Conservation (phyloP, 35 echinoderm and acorn worm species). For the Nesometra sesokonis region DNA sequence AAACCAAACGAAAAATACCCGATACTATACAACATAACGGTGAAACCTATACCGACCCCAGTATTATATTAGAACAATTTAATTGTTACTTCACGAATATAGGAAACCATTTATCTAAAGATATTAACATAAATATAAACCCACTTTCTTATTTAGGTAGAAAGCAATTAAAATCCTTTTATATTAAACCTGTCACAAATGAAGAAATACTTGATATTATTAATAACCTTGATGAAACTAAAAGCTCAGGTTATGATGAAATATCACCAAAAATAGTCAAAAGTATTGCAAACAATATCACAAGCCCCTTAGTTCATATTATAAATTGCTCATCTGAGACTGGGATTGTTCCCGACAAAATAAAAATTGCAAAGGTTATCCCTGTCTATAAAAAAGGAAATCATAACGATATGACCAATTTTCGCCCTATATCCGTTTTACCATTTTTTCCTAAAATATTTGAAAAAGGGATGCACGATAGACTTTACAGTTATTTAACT, state of each 20-base stretch:
- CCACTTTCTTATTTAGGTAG: too few relatives aligned
- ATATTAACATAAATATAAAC: too few relatives aligned
- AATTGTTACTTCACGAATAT: too few relatives aligned
- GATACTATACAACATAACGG: too few relatives aligned
- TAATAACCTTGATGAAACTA: too few relatives aligned
- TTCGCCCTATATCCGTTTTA: not conserved
- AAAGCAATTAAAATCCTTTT: too few relatives aligned
- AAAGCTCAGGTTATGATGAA: not conserved
- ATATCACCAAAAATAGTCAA: not conserved
- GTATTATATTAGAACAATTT: too few relatives aligned
- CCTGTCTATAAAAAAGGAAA: constrained; percentile 9
- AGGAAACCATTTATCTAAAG: too few relatives aligned
- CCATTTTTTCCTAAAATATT: not conserved
- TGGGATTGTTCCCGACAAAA: not conserved
- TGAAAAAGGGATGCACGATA: not conserved
- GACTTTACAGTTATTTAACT: not conserved
- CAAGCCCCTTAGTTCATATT: not conserved
- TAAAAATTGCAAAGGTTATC: not conserved
- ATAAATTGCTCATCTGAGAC: not conserved
- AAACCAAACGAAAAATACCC: too few relatives aligned
- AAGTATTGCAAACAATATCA: not conserved
- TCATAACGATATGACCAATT: not conserved
- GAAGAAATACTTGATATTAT: too few relatives aligned
- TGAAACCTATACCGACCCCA: too few relatives aligned
- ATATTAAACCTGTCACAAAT: too few relatives aligned